Evolutionary conservation across 1,140 invertebrate species (phyloP).

Genomic region (Procambarus virginalis): DNA sequence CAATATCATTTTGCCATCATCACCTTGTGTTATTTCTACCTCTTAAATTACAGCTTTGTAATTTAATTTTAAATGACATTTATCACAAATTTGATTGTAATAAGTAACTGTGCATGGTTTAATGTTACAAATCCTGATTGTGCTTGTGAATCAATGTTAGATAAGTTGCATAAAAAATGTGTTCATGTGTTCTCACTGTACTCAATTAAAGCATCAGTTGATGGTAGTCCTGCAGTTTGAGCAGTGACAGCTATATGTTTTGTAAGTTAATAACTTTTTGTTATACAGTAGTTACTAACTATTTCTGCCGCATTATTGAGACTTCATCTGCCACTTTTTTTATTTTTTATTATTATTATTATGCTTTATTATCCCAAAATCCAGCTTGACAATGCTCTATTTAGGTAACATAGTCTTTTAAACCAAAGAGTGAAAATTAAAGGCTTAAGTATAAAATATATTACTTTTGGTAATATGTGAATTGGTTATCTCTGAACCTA

Average conservation of each 20-base stretch:
- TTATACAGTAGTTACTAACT: no score
- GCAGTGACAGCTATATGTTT: neutral
- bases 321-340: neutral
- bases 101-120: neutral
- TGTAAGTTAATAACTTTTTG: no score
- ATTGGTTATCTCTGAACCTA: neutral
- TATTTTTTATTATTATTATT: neutral
- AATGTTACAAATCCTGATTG: neutral
- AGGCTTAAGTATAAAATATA: neutral
- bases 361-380: neutral
- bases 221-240: neutral
- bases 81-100: neutral
- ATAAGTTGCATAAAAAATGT: neutral
- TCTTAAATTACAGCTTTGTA: constrained; percentile 7
- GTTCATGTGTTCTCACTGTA: neutral
- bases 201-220: neutral
- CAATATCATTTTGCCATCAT: neutral
- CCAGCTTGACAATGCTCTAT: neutral
- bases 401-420: neutral
- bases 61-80: neutral
- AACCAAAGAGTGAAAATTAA: neutral
- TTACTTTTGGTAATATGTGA: neutral
- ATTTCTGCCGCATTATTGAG: no score
- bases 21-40: neutral
- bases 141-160: neutral